Percentiles rank a stretch among this genome's conserved stretches.
Evolutionary conservation across 2,888 invertebrate species (phyloP).

Genomic region (Anoncus sp.): DNA sequence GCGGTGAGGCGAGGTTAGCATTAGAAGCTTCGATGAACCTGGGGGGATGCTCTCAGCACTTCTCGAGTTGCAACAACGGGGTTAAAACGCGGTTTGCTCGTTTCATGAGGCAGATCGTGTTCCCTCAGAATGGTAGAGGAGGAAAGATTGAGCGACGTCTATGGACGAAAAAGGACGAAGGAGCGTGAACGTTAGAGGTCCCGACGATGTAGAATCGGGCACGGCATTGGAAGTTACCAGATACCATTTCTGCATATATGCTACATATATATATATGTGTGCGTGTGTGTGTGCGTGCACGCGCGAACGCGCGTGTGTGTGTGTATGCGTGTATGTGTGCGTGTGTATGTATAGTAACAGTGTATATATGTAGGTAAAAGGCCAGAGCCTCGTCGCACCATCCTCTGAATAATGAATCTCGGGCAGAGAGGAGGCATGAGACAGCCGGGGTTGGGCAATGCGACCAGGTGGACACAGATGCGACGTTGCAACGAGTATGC

Average conservation of each 20-base stretch:
- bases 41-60: constrained; percentile 49
- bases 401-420: constrained; percentile 64
- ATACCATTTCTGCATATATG: too few species aligned
- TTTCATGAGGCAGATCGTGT: constrained; percentile 48
- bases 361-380: constrained; percentile 10
- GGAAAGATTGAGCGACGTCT: constrained; percentile 3
- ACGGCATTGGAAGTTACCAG: not conserved
- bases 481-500: constrained; percentile 62
- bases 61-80: constrained; percentile 57
- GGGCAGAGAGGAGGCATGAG: constrained; percentile 3
- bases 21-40: constrained; percentile 57
- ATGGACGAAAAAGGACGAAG: constrained; percentile 22
- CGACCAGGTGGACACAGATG: constrained; percentile 65
- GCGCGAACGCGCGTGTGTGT: too few species aligned
- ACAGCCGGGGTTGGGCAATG: constrained; percentile 46
- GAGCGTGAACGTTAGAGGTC: constrained; percentile 5
- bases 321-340: not conserved
- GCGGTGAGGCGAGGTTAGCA: constrained; percentile 18
- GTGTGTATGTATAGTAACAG: not conserved
- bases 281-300: not conserved
- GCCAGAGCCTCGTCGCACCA: constrained; percentile 46
- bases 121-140: constrained; percentile 20
- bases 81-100: constrained; percentile 53
- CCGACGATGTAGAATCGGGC: constrained; percentile 33
- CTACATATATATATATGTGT: constrained; percentile 6